Evolutionary conservation across 2,888 invertebrate species (phyloP).

Genomic region (Zootermopsis nevadensis): DNA sequence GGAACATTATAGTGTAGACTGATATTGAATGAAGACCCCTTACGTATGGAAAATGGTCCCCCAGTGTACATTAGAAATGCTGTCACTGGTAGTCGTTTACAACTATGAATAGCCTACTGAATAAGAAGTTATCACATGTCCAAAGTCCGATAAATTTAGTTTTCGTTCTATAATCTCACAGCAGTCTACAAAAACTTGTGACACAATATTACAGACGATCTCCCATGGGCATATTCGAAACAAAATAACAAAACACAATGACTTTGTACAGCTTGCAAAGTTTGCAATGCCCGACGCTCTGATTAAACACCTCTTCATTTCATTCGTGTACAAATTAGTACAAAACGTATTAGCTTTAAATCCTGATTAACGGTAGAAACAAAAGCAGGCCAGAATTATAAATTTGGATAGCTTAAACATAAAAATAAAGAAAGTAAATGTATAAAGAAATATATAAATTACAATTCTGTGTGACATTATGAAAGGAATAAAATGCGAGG

Average conservation of each 20-base stretch:
- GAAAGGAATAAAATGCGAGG: neutral
- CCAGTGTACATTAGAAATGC: too few relatives aligned
- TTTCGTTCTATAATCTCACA: too few relatives aligned
- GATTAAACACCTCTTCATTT: neutral
- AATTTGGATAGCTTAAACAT: neutral
- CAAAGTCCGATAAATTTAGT: too few relatives aligned
- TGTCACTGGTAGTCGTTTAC: too few relatives aligned
- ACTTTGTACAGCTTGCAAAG: neutral
- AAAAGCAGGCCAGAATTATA: neutral
- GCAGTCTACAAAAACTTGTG: too few relatives aligned
- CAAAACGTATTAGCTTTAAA: neutral
- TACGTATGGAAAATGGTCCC: too few relatives aligned
- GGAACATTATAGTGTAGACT: too few relatives aligned
- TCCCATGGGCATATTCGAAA: neutral
- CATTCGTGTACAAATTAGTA: neutral
- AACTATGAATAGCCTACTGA: too few relatives aligned
- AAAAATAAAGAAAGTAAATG: neutral
- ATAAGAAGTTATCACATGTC: too few relatives aligned
- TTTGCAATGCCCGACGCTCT: neutral
- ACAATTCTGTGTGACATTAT: neutral
- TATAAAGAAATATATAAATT: neutral
- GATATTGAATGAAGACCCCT: too few relatives aligned
- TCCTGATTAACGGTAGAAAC: neutral
- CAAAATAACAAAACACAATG: neutral
- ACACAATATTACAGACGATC: too few relatives aligned